Conservation (phyloP, 2,113 vertebrate species). For the Colistium nudipinnis region DNA sequence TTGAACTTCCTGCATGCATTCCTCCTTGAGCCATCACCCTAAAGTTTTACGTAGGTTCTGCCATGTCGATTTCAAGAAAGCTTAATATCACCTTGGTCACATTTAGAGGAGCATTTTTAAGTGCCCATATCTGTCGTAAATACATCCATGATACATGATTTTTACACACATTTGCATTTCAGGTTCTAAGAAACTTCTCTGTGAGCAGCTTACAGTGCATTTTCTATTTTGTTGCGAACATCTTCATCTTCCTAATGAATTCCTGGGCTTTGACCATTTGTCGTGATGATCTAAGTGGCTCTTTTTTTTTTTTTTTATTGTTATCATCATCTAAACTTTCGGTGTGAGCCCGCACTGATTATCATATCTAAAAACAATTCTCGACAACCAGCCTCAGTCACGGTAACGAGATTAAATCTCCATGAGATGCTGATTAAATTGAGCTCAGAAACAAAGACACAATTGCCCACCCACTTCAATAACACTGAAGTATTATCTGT, state of each 20-base stretch:
- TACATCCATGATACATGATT: background rate
- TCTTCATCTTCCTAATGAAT: conserved; percentile 29
- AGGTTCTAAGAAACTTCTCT: conserved; percentile 5
- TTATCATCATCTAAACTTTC: conserved; percentile 25
- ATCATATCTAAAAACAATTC: conserved; percentile 56
- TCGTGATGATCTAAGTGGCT: conserved; percentile 36
- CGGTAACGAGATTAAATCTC: conserved; percentile 56
- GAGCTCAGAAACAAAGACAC: conserved; percentile 33
- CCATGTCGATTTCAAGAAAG: background rate
- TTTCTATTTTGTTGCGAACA: conserved; percentile 29
- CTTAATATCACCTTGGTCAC: background rate
- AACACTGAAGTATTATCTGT: conserved; percentile 35
- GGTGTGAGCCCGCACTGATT: conserved; percentile 29
- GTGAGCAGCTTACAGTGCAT: rapidly evolving
- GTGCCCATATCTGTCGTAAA: background rate
- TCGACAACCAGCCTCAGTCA: conserved; percentile 40
- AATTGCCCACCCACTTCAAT: conserved; percentile 32
- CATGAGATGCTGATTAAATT: conserved; percentile 38
- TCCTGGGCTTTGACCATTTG: conserved; percentile 35
- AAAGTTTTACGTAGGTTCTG: background rate
- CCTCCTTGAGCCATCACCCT: too few species aligned
- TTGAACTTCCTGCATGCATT: background rate
- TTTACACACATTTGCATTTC: background rate
- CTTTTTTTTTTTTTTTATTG: background rate
- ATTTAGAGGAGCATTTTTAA: background rate